These are phyloP conservation scores for Venturia canescens DNA, from an alignment of 1,140 invertebrate genomes.

Conservation along the genomic window DNA sequence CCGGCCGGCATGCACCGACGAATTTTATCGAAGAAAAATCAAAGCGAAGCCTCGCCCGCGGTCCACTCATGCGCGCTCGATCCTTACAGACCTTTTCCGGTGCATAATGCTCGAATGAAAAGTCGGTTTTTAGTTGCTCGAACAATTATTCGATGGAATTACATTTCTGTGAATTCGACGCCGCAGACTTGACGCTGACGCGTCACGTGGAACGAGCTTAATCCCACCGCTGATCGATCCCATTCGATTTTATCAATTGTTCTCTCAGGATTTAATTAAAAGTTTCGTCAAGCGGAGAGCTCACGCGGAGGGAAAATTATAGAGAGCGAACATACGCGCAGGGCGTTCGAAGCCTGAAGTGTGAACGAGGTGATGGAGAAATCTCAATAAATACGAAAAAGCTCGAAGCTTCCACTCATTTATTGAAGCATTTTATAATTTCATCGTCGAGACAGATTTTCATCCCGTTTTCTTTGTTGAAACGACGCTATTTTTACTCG, in stretches of 20 bases:
- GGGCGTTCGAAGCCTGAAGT: not conserved
- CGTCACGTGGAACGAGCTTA: not conserved
- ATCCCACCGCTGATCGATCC: slow-evolving; percentile 39
- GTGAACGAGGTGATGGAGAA: too few species aligned
- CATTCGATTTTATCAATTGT: slow-evolving; percentile 34
- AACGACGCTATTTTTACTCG: too few species aligned
- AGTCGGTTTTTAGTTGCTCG: not conserved
- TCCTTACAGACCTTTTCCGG: too few species aligned
- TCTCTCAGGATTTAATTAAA: slow-evolving; percentile 50
- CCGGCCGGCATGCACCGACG: not conserved
- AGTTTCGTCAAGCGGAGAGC: slow-evolving; percentile 42
- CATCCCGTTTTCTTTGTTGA: too few species aligned
- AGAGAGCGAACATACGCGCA: not conserved
- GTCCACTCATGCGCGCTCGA: too few species aligned
- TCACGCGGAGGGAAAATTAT: not conserved
- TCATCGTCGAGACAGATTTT: too few species aligned
- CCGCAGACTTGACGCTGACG: slow-evolving; percentile 4
- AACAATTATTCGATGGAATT: not conserved
- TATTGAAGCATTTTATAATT: too few species aligned
- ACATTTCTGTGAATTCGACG: not conserved
- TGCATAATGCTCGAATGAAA: not conserved
- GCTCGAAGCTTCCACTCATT: too few species aligned
- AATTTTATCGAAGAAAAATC: not conserved
- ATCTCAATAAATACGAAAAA: too few species aligned
- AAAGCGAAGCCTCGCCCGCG: not conserved